Evolutionary conservation across 2,888 invertebrate species (phyloP), one percentile per base, ranked within the genome.

Genomic region (Tinea trinotella): DNA sequence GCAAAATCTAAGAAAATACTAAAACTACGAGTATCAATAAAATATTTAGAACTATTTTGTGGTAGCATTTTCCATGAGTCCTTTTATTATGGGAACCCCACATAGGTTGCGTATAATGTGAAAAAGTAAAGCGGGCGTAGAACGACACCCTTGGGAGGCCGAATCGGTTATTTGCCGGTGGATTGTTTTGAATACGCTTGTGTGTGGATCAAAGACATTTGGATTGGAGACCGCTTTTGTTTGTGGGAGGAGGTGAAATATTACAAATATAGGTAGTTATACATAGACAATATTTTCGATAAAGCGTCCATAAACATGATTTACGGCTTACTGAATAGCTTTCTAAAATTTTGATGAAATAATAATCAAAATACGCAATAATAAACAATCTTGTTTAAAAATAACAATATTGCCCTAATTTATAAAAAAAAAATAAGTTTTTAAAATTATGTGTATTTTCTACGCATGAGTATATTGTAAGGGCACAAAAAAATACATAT

Each of bases 121-220:
- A 70, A 77, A 77, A 76, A 78, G 74, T 82, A 76, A 81, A 80
- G 72, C 79, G 75, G 74, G 68, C 67, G 59, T 61, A 58, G 64
- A 77, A 86, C 81, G 81, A 72, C 72, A 58, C 86, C 79, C 85
- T 10, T 15, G 86, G 76, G 85, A 68, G 65, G 60, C 56, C 60
- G 76, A 74, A 80, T 81, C 81, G 80, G 81, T 80, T 79, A 77
- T 80, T 74, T 77, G 76, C 71, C 67, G 65, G 73, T 74, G 76
- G 79, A 82, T 79, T 78, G 82, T 82, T 83, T 79, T 79, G 81
- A 81, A 83, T 79, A 78, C 68, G 67, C 40, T 36, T 20, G 40
- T 40, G 59, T 62, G 55, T 54, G 54, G 56, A 56, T 48, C n/a
- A 48, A 48, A 48, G 20, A 48, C 48, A 20, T 19, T 48, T 48